phyloP scores from a whole-genome alignment of 1,140 invertebrate species.

The Drosophila parabipectinata region DNA sequence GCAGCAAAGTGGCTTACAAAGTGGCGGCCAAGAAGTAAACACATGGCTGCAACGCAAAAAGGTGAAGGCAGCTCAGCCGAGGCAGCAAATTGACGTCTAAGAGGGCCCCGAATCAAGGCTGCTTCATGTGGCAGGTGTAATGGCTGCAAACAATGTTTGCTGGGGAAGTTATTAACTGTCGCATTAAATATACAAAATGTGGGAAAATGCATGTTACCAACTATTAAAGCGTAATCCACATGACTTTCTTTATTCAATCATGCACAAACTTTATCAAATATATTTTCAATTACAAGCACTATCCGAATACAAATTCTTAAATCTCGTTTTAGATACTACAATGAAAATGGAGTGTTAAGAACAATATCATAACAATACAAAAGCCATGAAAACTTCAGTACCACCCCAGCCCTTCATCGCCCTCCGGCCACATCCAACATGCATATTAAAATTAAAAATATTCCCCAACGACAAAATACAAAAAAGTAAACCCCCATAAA shows the following conservation, averaged over 20 bases:
- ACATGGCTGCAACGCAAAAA: constrained; percentile 42
- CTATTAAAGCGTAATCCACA: not conserved
- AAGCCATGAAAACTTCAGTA: constrained; percentile 31
- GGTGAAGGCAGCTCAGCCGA: constrained; percentile 43
- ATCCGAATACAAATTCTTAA: constrained; percentile 16
- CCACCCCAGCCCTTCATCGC: constrained; percentile 7
- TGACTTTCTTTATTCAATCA: not conserved
- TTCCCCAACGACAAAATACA: constrained; percentile 20
- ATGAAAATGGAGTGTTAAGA: constrained; percentile 6
- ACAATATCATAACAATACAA: constrained; percentile 20
- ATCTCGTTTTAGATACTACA: constrained; percentile 13
- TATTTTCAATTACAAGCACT: constrained; percentile 20
- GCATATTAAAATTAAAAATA: constrained; percentile 64
- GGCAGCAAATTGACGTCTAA: constrained; percentile 33
- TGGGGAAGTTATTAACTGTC: constrained; percentile 31
- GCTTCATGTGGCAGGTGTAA: constrained; percentile 31
- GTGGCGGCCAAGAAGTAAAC: constrained; percentile 45
- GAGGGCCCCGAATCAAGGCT: constrained; percentile 19
- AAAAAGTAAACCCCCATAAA: constrained; percentile 7
- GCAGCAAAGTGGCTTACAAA: constrained; percentile 30
- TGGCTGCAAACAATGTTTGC: constrained; percentile 39
- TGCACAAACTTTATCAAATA: constrained; percentile 4
- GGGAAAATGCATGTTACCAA: constrained; percentile 3
- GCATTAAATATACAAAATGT: constrained; percentile 39
- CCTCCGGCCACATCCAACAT: constrained; percentile 33